A percentile compares a stretch with the other conserved stretches of the same genome.
Conservation (phyloP, 2,888 invertebrate species). For the Meghimatium bilineatum region DNA sequence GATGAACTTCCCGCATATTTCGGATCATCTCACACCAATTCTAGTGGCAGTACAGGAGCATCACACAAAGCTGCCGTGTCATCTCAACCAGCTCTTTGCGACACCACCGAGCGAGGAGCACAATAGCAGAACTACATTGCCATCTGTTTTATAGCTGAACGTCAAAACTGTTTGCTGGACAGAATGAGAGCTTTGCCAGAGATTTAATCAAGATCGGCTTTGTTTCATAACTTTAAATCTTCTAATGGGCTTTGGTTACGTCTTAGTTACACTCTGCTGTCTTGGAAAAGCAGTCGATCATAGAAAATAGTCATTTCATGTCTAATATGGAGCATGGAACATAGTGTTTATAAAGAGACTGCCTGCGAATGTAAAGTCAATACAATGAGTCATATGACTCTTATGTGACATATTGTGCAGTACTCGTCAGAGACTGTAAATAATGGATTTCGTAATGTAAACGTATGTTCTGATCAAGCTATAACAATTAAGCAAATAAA, state of each 20-base stretch:
- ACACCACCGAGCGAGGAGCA: not conserved
- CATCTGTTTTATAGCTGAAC: slow-evolving; percentile 21
- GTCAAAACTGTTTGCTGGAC: not conserved
- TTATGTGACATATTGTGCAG: too few relatives aligned
- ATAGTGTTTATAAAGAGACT: not conserved
- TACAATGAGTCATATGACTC: too few relatives aligned
- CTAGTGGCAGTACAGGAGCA: not conserved
- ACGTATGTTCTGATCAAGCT: too few relatives aligned
- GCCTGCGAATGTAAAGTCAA: too few relatives aligned
- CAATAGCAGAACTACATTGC: slow-evolving; percentile 15
- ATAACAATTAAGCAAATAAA: too few relatives aligned
- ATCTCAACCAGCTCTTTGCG: not conserved
- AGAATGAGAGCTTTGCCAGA: not conserved
- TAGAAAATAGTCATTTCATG: slow-evolving; percentile 20
- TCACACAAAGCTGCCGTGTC: not conserved
- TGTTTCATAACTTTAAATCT: slow-evolving; percentile 12
- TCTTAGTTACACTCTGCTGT: slow-evolving; percentile 16
- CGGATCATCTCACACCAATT: not conserved
- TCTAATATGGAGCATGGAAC: not conserved
- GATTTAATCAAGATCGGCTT: not conserved
- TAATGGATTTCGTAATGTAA: too few relatives aligned
- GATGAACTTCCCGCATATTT: not conserved
- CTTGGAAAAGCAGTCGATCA: not conserved
- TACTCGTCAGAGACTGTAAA: too few relatives aligned
- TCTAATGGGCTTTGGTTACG: slow-evolving; percentile 13